phyloP scores from a whole-genome alignment of 2,888 invertebrate species.

The Nymphalis polychloros region DNA sequence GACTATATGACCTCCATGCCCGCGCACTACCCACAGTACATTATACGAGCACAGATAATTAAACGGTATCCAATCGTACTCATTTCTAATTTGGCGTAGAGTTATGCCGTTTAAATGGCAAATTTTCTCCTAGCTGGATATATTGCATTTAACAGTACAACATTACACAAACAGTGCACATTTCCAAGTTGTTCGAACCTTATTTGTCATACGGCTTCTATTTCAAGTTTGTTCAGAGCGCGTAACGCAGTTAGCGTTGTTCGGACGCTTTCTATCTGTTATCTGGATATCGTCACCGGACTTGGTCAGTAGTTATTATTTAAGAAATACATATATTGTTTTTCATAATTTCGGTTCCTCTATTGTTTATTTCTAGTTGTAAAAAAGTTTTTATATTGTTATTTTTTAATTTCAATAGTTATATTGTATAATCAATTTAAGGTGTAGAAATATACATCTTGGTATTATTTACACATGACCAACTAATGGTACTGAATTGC shows the following conservation, averaged over 20 bases:
- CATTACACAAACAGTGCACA: slow-evolving; percentile 43
- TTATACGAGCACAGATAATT: neutral
- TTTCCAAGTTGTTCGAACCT: slow-evolving; percentile 44
- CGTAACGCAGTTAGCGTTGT: slow-evolving; percentile 76
- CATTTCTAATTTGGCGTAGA: neutral
- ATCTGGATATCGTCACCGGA: slow-evolving; percentile 60
- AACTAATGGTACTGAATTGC: slow-evolving; percentile 18
- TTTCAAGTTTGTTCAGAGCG: slow-evolving; percentile 61
- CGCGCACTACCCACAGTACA: slow-evolving; percentile 40
- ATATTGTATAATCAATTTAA: neutral
- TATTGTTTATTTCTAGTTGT: too few relatives aligned
- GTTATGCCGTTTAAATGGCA: slow-evolving; percentile 7
- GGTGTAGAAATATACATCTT: neutral
- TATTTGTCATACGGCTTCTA: slow-evolving; percentile 52
- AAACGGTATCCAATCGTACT: neutral
- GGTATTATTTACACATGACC: slow-evolving; percentile 8
- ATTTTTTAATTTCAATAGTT: neutral
- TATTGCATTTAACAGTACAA: slow-evolving; percentile 30
- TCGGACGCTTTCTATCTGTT: slow-evolving; percentile 73
- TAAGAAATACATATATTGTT: too few relatives aligned
- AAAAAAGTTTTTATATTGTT: neutral
- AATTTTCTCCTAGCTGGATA: slow-evolving; percentile 16
- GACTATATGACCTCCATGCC: slow-evolving; percentile 50
- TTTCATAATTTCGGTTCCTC: too few relatives aligned
- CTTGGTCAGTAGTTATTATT: too few relatives aligned